Base-by-base conservation (phyloP, 2,113 vertebrate species). In the Coracopsis vasa region DNA sequence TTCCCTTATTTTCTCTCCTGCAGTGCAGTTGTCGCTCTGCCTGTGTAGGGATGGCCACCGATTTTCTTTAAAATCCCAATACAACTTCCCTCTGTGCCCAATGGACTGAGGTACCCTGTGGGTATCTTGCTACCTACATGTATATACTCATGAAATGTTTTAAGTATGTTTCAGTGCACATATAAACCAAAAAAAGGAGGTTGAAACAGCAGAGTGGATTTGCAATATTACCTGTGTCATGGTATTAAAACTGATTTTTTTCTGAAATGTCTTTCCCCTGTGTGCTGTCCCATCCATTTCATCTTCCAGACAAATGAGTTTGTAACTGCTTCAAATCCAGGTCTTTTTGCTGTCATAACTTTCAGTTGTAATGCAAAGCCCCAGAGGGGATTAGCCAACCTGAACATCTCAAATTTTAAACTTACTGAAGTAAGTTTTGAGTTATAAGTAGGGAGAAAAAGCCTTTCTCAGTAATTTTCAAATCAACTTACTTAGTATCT, bases 331-430 rank as follows among this genome's bases (percentile, higher is more conserved):
- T 95, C 72, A 84, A 89, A 89, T 87, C 77, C 84, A 91, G 48
- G 70, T 86, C 80, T 83, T 91, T 72, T 60, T 89, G 18, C 77
- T 81, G 80, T 92, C 70, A 27, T 39, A 81, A 92, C 78, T 87
- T 95, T 80, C 44, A 11, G 44, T 42, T 14, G 39, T 31, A 69
- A 89, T 79, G 84, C 86, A 91, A 79, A 95, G 81, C 47, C 44
- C 66, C 42, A 19, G 56, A 85, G 41, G 62, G 66, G 77, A 84
- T 96, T 91, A 95, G 21, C 51, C 80, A 84, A 85, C 61, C 73
- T 67, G 83, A 95, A 79, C 65, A 61, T 79, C 94, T 87, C 47
- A 79, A 92, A 94, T 84, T 92, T 95, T 88, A 86, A 94, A 90
- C 67, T 86, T 84, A 24, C 33, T 35, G 21, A 70, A 81, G 10